These are phyloP conservation scores for Ichneumoninae sp. DNA, from an alignment of 2,888 invertebrate species.

Conservation along the genomic window DNA sequence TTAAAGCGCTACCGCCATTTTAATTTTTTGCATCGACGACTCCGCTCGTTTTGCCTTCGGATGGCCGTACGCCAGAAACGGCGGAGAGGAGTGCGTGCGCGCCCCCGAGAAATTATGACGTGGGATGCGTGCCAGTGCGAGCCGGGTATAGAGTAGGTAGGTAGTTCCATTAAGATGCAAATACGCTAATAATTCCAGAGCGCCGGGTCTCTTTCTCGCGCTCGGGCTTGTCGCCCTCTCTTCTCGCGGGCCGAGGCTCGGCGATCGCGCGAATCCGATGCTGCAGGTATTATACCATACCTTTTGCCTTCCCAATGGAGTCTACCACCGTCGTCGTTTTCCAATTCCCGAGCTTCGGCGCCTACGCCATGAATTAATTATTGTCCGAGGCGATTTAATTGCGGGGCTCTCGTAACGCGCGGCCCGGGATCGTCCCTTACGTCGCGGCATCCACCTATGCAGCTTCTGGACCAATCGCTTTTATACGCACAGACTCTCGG, in stretches of 20 bases:
- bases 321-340: conserved; percentile 71
- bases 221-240: conserved; percentile 76
- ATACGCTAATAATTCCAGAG: conserved; percentile 82
- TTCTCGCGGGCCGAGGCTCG: conserved; percentile 69
- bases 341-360: conserved; percentile 79
- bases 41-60: conserved; percentile 64
- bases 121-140: conserved; percentile 71
- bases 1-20: conserved; percentile 11
- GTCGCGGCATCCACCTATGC: neutral
- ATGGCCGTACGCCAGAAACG: conserved; percentile 70
- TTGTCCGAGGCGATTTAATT: conserved; percentile 80
- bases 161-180: conserved; percentile 84
- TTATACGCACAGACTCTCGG: conserved; percentile 1
- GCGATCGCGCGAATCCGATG: conserved; percentile 73
- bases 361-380: conserved; percentile 81
- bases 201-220: conserved; percentile 61
- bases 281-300: conserved; percentile 11
- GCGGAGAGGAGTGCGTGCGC: conserved; percentile 67
- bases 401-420: conserved; percentile 72
- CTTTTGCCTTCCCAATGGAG: conserved; percentile 59
- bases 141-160: conserved; percentile 69
- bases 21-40: conserved; percentile 4
- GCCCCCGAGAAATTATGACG: conserved; percentile 75
- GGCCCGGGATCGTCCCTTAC: neutral
- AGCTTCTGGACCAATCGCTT: neutral